Percentiles rank a stretch among this genome's conserved stretches.
These are phyloP conservation scores for Mormyrus lacerda DNA, from an alignment of 2,113 vertebrate genomes.

Conservation along the genomic window DNA sequence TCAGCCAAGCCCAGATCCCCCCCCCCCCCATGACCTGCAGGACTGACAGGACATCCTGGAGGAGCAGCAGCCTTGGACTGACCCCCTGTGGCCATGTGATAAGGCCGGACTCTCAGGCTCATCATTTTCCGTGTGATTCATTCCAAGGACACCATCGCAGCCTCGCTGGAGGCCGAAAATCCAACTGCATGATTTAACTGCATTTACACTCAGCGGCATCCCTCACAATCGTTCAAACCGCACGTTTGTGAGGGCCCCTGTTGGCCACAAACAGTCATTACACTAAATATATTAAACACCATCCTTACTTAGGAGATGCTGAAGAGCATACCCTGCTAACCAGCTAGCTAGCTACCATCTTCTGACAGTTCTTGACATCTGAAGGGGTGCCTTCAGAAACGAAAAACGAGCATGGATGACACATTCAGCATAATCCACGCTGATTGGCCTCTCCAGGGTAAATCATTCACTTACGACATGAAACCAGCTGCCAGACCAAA, in stretches of 20 bases:
- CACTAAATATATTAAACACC: neutral
- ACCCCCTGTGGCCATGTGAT: neutral
- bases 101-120: neutral
- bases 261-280: neutral
- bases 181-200: neutral
- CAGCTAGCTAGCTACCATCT: neutral
- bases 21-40: neutral
- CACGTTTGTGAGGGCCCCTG: neutral
- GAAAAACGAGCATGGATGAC: neutral
- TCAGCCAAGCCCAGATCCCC: neutral
- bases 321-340: neutral
- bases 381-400: neutral
- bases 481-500: neutral
- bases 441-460: neutral
- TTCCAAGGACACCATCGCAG: neutral
- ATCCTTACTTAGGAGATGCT: neutral
- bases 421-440: neutral
- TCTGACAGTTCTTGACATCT: neutral
- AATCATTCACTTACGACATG: neutral
- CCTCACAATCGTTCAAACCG: neutral
- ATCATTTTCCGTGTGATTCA: neutral
- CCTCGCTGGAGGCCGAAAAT: neutral
- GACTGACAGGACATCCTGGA: constrained; percentile 17
- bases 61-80: neutral
- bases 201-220: neutral